Conservation (phyloP, 2,888 invertebrate genomes). For the Tetheella fluctuosa region DNA sequence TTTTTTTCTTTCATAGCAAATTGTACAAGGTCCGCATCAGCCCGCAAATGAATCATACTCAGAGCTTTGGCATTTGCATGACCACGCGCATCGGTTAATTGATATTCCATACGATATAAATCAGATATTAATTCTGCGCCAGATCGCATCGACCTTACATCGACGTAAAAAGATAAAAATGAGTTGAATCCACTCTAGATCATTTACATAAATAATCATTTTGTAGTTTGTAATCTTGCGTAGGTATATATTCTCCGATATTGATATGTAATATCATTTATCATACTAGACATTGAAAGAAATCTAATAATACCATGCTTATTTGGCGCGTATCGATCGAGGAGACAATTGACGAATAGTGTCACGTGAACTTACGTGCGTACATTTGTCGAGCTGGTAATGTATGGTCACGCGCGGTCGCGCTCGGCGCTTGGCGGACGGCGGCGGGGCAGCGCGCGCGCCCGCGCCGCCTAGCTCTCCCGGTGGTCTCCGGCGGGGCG, state of each 20-base stretch:
- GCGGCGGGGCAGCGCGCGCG: constrained; percentile 50
- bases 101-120: constrained; percentile 72
- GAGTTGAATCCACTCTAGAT: constrained; percentile 17
- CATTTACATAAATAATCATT: constrained; percentile 26
- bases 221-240: too few relatives aligned
- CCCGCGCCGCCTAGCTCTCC: constrained; percentile 80
- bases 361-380: constrained; percentile 55
- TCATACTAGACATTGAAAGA: constrained; percentile 36
- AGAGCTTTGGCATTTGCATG: constrained; percentile 68
- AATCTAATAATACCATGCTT: not conserved
- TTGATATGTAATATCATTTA: constrained; percentile 19
- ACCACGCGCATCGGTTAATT: constrained; percentile 65
- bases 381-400: constrained; percentile 55
- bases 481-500: constrained; percentile 83
- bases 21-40: not conserved
- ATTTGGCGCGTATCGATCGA: constrained; percentile 27
- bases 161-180: constrained; percentile 20
- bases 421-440: constrained; percentile 34
- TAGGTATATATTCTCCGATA: constrained; percentile 21
- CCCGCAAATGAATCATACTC: constrained; percentile 64
- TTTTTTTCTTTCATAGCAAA: not conserved
- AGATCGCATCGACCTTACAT: constrained; percentile 48
- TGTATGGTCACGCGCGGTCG: constrained; percentile 34
- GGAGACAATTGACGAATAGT: constrained; percentile 59
- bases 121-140: constrained; percentile 52